These are phyloP conservation scores for Drosophila biarmipes DNA, from an alignment of 1,140 invertebrate genomes.

Conservation along the genomic window DNA sequence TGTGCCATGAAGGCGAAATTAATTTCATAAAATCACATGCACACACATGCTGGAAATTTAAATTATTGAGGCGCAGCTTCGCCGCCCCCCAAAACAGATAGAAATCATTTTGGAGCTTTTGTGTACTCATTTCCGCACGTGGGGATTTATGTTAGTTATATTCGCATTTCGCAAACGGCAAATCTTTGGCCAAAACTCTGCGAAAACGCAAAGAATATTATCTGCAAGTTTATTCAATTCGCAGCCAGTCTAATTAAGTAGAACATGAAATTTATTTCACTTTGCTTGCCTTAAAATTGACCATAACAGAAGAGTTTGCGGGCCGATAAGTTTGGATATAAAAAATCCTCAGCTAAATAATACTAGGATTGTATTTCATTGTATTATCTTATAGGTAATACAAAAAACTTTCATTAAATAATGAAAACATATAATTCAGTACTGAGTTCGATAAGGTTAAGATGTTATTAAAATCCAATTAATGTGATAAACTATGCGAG, in stretches of 20 bases:
- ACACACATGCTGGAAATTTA: conserved; percentile 25
- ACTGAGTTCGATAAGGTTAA: too few species aligned
- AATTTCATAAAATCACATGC: conserved; percentile 43
- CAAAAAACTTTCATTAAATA: not conserved
- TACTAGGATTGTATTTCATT: too few species aligned
- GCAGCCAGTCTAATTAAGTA: not conserved
- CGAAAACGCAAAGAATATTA: conserved; percentile 5
- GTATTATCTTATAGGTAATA: too few species aligned
- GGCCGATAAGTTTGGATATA: not conserved
- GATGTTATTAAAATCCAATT: not conserved
- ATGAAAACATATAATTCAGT: not conserved
- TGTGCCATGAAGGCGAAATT: conserved; percentile 46
- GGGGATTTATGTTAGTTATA: conserved; percentile 7
- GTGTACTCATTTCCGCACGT: conserved; percentile 12
- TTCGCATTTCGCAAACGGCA: conserved; percentile 1
- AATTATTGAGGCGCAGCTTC: conserved; percentile 39
- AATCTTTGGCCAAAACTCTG: conserved; percentile 10
- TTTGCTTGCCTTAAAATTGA: not conserved
- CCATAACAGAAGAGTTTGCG: not conserved
- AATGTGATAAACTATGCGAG: not conserved
- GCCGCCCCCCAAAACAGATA: not conserved
- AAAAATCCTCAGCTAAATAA: too few species aligned
- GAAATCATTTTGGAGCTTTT: conserved; percentile 3
- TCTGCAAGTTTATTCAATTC: not conserved
- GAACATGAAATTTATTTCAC: conserved; percentile 4